Evolutionary conservation across 2,113 vertebrate species (phyloP), one percentile per base, ranked within the genome.

Genomic region (Gasterosteus aculeatus): DNA sequence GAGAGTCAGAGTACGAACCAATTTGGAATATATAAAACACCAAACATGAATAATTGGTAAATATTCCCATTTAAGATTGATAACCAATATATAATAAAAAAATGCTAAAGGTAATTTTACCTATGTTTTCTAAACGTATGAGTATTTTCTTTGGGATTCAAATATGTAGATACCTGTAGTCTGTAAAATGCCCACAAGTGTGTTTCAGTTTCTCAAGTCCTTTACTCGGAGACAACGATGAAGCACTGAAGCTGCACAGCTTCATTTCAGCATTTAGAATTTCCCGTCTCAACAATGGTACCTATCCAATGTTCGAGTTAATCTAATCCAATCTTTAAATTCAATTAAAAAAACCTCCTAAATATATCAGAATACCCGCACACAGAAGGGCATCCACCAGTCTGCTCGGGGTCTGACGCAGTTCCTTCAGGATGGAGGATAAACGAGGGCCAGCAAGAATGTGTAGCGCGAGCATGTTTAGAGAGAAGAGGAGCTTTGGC

Each of bases 401-500:
- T 79, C 75, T 81, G 54, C 69, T 82, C 73, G 58, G 46, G 38
- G 51, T 72, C 10, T 54, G 29, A 82, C 66, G 3, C 5, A 60
- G 42, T 61, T 47, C 47, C 14, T 75, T 59, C 54, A 41, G 64
- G 22, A 47, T 2, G 63, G 41, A 59, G 11, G 26, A 41, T 12
- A 49, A 74, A 56, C 9, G 31, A 63, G 8, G 16, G n/a, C 33
- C 44, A 57, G 33, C 8, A n/a, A 39, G 46, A 57, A 39, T 5
- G 39, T 60, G 63, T 2, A 11, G 8, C 3, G 59, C 7, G 63
- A 59, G 42, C 26, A 18, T 18, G 54, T 82, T 85, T 95, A 99
- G 90, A 99, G 94, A 1, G 98, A 99, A 75, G 98, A 99, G 69
- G 98, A 99, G 92, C 98, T 99, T 92, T 99, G 98, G 86, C 96